Evolutionary conservation across 2,797 vertebrate species (phyloP).

Genomic region (Manis crassicaudata): DNA sequence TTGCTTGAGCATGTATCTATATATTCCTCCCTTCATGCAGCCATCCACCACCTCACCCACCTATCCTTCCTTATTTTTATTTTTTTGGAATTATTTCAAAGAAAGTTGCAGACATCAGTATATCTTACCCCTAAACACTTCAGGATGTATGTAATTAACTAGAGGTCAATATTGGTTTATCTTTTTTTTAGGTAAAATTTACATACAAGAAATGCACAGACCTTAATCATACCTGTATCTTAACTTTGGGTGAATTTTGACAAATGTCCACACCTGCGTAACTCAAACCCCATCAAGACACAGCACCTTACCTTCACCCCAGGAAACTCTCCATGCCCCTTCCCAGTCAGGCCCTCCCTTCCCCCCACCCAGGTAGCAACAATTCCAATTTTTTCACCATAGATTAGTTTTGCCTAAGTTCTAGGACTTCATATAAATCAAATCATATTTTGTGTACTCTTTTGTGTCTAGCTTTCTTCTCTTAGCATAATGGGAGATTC

Average conservation of each 20-base stretch:
- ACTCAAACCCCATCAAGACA: neutral
- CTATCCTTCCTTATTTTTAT: neutral
- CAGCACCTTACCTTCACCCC: neutral
- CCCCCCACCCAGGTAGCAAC: neutral
- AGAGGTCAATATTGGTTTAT: neutral
- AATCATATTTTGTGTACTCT: neutral
- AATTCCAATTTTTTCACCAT: neutral
- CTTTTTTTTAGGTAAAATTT: neutral
- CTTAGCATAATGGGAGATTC: neutral
- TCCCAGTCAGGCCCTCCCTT: neutral
- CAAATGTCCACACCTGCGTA: neutral
- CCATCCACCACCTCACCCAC: neutral
- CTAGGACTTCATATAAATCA: neutral
- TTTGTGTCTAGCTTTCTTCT: neutral
- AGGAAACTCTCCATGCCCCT: neutral
- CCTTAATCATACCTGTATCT: neutral
- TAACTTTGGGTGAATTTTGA: neutral
- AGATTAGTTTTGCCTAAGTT: neutral
- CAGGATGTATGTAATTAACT: neutral
- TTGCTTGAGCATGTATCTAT: neutral
- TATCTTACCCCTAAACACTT: neutral
- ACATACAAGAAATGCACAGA: neutral
- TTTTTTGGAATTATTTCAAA: neutral
- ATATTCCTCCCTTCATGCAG: neutral
- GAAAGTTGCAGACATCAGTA: neutral